These are phyloP conservation scores for Microctonus aethiopoides DNA, from an alignment of 2,888 invertebrate species.

Conservation along the genomic window DNA sequence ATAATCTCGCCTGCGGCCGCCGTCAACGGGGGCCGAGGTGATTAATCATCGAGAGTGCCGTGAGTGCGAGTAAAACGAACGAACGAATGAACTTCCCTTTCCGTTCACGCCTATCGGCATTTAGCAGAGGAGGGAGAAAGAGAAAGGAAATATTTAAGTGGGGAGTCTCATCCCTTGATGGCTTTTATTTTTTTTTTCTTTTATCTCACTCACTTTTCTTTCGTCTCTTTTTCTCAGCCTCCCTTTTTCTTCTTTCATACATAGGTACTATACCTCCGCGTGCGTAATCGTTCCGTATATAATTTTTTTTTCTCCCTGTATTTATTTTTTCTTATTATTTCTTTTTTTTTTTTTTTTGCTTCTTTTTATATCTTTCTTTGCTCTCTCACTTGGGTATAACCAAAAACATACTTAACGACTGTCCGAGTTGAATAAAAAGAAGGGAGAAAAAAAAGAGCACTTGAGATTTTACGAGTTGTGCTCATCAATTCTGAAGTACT, in stretches of 20 bases:
- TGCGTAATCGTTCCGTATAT: neutral
- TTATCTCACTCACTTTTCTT: slow-evolving; percentile 8
- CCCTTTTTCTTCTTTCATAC: neutral
- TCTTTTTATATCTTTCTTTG: neutral
- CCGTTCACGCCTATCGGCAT: slow-evolving; percentile 29
- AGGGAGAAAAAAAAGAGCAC: neutral
- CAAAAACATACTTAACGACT: slow-evolving; percentile 27
- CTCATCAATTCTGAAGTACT: neutral
- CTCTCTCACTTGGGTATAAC: slow-evolving; percentile 1
- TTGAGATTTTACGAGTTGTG: neutral
- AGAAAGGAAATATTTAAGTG: neutral
- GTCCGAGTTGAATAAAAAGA: slow-evolving; percentile 13
- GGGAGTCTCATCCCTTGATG: slow-evolving; percentile 17
- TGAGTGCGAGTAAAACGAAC: slow-evolving; percentile 20
- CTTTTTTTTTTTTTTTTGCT: neutral
- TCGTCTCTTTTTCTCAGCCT: neutral
- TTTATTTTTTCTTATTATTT: neutral
- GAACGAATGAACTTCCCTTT: slow-evolving; percentile 22
- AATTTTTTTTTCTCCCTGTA: neutral
- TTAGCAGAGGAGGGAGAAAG: slow-evolving; percentile 8
- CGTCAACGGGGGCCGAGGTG: slow-evolving; percentile 32
- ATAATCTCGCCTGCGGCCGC: slow-evolving; percentile 27
- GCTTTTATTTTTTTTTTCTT: slow-evolving; percentile 13
- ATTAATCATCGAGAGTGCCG: slow-evolving; percentile 36
- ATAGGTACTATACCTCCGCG: neutral